Percentiles rank a stretch among this genome's conserved stretches.
Conservation (phyloP, 1,140 invertebrate species). For the Drosophila arawakana region DNA sequence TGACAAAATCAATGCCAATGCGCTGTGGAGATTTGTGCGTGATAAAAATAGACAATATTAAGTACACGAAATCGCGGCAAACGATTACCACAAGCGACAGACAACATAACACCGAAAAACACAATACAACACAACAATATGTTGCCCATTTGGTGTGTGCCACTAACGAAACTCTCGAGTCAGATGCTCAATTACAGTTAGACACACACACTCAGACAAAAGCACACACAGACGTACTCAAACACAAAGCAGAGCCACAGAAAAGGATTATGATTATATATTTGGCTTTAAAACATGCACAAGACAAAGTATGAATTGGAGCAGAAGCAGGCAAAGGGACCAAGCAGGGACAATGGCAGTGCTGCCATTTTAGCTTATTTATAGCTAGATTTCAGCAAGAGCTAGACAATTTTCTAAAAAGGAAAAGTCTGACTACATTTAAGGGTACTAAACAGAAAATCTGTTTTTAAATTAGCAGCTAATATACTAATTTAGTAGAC, state of each 20-base stretch:
- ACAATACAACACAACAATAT: slow-evolving; percentile 46
- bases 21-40: slow-evolving; percentile 38
- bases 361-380: no score
- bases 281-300: slow-evolving; percentile 19
- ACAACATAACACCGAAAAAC: no score
- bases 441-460: no score
- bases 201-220: slow-evolving; percentile 29
- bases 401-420: no score
- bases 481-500: no score
- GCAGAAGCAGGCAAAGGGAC: slow-evolving; percentile 4
- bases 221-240: slow-evolving; percentile 20
- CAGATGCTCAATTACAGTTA: slow-evolving; percentile 64
- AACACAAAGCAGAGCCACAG: slow-evolving; percentile 52
- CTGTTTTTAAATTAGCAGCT: no score
- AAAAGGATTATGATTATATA: slow-evolving; percentile 44
- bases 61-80: slow-evolving; percentile 50
- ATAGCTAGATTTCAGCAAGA: no score
- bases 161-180: slow-evolving; percentile 42
- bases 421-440: no score
- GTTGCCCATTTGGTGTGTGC: slow-evolving; percentile 54
- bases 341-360: no score
- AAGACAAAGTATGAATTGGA: neutral
- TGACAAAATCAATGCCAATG: slow-evolving; percentile 46
- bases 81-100: slow-evolving; percentile 22
- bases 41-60: slow-evolving; percentile 46